These are phyloP conservation scores for Acleris holmiana DNA, from an alignment of 2,888 invertebrate species.

Conservation along the genomic window DNA sequence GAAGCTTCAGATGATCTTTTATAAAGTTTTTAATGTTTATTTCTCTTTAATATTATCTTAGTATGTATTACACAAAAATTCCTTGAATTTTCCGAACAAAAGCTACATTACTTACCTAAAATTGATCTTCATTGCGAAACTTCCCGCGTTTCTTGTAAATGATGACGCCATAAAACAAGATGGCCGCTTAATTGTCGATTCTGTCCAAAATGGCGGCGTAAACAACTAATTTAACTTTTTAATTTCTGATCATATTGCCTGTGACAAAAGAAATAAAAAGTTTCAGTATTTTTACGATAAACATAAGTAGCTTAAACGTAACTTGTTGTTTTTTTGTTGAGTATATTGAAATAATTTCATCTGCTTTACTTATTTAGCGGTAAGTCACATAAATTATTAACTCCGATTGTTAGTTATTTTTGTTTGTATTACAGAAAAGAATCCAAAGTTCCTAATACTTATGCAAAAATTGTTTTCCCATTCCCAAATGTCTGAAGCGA, in stretches of 20 bases:
- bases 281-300: not conserved
- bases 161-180: conserved; percentile 27
- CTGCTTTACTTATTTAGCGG: not conserved
- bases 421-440: too few species aligned
- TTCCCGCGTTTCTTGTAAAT: conserved; percentile 12
- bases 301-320: too few species aligned
- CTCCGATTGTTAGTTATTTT: too few species aligned
- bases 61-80: conserved; percentile 9
- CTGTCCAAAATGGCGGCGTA: conserved; percentile 25
- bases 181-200: conserved; percentile 28
- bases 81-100: not conserved
- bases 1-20: too few species aligned
- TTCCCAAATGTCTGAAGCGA: too few species aligned
- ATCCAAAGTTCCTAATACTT: too few species aligned
- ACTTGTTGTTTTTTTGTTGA: too few species aligned
- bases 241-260: not conserved
- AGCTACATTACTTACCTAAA: conserved; percentile 15
- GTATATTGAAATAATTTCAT: too few species aligned
- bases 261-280: conserved; percentile 1
- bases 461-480: too few species aligned
- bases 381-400: not conserved
- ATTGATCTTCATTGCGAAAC: conserved; percentile 20
- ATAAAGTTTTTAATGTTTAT: too few species aligned
- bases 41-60: too few species aligned
- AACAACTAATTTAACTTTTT: conserved; percentile 33